phyloP scores from a whole-genome alignment of 1,140 invertebrate species.

The Notospermus geniculatus region DNA sequence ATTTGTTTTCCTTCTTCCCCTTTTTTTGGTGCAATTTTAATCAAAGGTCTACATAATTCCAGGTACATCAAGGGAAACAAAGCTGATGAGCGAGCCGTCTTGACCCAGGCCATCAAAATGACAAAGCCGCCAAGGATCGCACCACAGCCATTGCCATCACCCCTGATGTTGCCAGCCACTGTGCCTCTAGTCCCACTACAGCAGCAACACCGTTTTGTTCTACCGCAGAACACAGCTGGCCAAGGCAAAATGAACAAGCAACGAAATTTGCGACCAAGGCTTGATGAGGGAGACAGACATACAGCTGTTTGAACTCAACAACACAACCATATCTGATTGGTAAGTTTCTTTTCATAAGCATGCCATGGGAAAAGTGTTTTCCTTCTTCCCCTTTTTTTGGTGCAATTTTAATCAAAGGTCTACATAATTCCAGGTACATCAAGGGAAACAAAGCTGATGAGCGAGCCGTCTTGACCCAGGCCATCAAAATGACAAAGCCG shows the following conservation, averaged over 20 bases:
- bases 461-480: background rate
- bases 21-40: background rate
- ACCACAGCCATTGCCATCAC: background rate
- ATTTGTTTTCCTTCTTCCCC: background rate
- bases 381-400: background rate
- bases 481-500: background rate
- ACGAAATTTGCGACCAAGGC: no score
- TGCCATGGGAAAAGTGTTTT: background rate
- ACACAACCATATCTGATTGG: background rate
- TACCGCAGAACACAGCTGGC: conserved; percentile 5
- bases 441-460: background rate
- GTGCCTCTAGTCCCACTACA: background rate
- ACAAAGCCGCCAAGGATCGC: background rate
- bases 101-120: background rate
- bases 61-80: conserved; percentile 1
- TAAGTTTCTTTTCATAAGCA: background rate
- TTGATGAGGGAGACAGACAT: background rate
- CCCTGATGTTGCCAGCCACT: background rate
- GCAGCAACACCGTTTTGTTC: background rate
- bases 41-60: background rate
- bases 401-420: background rate
- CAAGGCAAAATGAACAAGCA: background rate
- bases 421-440: background rate
- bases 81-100: background rate
- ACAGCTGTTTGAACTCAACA: conserved; percentile 3